A percentile compares a stretch with the other conserved stretches of the same genome.
Evolutionary conservation across 2,888 invertebrate species (phyloP).

Genomic region (Tetheella fluctuosa): DNA sequence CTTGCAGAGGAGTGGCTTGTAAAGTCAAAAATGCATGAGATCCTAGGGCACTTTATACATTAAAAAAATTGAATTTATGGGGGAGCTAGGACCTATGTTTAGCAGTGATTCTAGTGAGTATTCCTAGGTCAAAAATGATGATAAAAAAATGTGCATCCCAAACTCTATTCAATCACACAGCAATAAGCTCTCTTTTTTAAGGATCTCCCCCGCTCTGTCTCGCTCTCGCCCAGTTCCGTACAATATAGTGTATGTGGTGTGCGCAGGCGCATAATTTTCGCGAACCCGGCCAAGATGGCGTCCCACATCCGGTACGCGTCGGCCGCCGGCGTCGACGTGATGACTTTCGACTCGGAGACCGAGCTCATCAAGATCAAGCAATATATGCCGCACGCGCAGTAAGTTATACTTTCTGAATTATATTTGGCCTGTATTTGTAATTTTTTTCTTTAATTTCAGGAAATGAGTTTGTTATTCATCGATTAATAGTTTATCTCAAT

Average conservation of each 20-base stretch:
- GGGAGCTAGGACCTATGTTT: no score
- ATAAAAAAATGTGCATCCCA: conserved; percentile 1
- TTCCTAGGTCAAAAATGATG: background rate
- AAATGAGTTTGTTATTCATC: no score
- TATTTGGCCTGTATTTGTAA: background rate
- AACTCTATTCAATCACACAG: background rate
- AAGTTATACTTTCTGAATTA: conserved; percentile 49
- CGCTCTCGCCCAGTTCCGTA: conserved; percentile 1
- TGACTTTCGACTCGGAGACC: conserved; percentile 97
- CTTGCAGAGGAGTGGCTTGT: no score
- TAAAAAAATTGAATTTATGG: no score
- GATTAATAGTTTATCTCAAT: no score
- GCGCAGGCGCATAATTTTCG: conserved; percentile 93
- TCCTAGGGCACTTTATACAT: no score
- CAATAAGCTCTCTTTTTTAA: conserved; percentile 10
- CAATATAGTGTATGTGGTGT: conserved; percentile 11
- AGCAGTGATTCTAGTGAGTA: no score
- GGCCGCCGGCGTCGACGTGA: conserved; percentile 88
- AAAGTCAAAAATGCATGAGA: no score
- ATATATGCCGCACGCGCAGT: conserved; percentile 92
- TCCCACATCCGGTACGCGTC: conserved; percentile 95
- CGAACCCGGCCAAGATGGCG: conserved; percentile 97
- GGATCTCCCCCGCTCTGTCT: background rate
- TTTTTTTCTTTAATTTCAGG: no score
- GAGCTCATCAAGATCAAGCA: conserved; percentile 96